Percentiles rank a stretch among this genome's conserved stretches.
These are phyloP conservation scores for Octonoba sinensis DNA, from an alignment of 2,888 invertebrate species.

Conservation along the genomic window DNA sequence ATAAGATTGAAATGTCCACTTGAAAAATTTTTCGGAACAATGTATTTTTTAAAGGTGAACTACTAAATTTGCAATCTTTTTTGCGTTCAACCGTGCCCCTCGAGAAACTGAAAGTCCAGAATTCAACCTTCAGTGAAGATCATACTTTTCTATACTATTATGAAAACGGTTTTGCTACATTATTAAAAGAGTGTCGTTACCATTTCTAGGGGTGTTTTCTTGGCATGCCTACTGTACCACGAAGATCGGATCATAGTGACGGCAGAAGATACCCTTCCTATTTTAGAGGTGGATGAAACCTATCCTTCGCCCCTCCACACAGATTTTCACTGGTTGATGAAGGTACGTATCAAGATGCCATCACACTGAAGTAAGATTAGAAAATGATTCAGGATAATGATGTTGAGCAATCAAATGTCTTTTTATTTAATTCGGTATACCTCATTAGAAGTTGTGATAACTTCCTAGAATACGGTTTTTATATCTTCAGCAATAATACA, in stretches of 20 bases:
- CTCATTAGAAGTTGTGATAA: too few relatives aligned
- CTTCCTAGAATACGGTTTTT: too few relatives aligned
- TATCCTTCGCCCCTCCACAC: conserved; percentile 89
- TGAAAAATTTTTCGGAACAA: too few relatives aligned
- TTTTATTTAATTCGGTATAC: too few relatives aligned
- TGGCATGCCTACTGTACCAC: conserved; percentile 92
- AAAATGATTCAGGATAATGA: too few relatives aligned
- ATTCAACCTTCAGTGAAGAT: not conserved
- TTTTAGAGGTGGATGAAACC: conserved; percentile 96
- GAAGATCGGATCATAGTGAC: conserved; percentile 97
- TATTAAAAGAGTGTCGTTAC: not conserved
- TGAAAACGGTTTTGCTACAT: not conserved
- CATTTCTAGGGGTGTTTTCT: conserved; percentile 86
- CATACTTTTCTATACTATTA: not conserved
- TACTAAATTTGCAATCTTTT: too few relatives aligned
- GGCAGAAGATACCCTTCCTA: conserved; percentile 95
- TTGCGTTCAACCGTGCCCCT: too few relatives aligned
- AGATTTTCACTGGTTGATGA: conserved; percentile 98
- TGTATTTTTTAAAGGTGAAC: too few relatives aligned
- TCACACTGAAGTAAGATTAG: too few relatives aligned
- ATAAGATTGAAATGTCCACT: not conserved
- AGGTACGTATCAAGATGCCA: conserved; percentile 75
- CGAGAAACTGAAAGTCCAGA: too few relatives aligned
- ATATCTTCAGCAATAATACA: too few relatives aligned
- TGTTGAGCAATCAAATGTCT: too few relatives aligned